phyloP scores from a whole-genome alignment of 2,113 vertebrate genomes.

The Hassar affinis region DNA sequence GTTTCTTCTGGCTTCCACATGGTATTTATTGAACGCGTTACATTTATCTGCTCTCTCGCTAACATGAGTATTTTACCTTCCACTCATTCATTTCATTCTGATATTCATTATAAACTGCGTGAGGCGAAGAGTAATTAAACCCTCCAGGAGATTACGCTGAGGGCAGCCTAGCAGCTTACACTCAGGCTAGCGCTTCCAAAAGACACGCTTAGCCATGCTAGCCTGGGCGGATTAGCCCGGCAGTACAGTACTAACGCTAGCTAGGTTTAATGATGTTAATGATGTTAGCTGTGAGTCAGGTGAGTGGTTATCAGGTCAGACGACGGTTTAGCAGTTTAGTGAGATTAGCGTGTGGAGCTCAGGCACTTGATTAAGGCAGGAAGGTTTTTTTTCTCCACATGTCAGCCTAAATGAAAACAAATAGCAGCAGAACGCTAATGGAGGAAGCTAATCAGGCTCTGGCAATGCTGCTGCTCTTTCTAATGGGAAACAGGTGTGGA shows the following conservation, averaged over 20 bases:
- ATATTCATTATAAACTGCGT: background rate
- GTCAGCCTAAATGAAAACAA: slow-evolving; percentile 47
- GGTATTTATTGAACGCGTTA: background rate
- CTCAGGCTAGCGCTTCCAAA: no score
- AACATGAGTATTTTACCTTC: background rate
- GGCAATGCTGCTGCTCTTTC: slow-evolving; percentile 32
- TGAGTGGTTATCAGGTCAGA: background rate
- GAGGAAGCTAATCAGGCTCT: slow-evolving; percentile 54
- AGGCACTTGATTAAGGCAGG: background rate
- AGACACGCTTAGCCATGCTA: background rate
- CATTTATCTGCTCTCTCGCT: background rate
- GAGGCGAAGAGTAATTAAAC: background rate
- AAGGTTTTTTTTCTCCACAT: background rate
- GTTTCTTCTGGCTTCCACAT: background rate
- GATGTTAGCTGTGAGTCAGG: background rate
- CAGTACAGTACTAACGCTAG: background rate
- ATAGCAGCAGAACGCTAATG: slow-evolving; percentile 41
- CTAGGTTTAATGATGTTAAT: no score
- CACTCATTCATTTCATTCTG: background rate
- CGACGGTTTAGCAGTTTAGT: slow-evolving; percentile 13
- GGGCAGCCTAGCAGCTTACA: background rate
- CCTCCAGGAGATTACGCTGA: background rate
- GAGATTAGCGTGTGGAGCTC: background rate
- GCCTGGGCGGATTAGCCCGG: background rate
- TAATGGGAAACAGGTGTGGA: slow-evolving; percentile 59